These are phyloP conservation scores for Micromesistius poutassou DNA, from an alignment of 2,797 vertebrate genomes.

Conservation along the genomic window DNA sequence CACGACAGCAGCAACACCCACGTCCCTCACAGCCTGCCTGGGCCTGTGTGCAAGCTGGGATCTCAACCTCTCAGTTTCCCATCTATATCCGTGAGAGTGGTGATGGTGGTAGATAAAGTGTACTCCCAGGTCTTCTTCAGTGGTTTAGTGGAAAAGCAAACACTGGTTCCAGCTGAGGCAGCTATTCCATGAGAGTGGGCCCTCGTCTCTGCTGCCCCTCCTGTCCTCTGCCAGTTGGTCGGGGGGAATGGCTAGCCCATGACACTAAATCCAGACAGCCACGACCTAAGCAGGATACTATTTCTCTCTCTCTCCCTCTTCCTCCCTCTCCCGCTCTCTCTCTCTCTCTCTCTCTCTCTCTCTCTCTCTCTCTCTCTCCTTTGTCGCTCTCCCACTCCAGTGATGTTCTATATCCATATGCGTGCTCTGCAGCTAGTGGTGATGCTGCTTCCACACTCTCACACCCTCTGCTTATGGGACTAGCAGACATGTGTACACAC, in stretches of 20 bases:
- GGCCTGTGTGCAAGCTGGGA: neutral
- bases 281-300: conserved; percentile 51
- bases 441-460: conserved; percentile 13
- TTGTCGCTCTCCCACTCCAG: conserved; percentile 45
- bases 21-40: neutral
- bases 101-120: neutral
- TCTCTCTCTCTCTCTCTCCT: conserved; percentile 27
- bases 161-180: conserved; percentile 32
- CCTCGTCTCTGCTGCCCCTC: conserved; percentile 38
- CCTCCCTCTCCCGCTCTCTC: conserved; percentile 27
- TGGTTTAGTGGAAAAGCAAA: neutral
- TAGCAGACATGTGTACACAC: neutral
- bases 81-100: neutral
- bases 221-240: conserved; percentile 36
- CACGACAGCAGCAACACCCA: conserved; percentile 6
- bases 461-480: conserved; percentile 2
- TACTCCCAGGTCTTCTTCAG: neutral
- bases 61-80: neutral
- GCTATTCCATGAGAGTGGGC: conserved; percentile 32
- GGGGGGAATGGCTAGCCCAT: conserved; percentile 44
- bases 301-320: conserved; percentile 23
- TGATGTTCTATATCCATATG: conserved; percentile 37
- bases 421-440: conserved; percentile 54
- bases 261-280: conserved; percentile 45
- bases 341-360: conserved; percentile 19